A percentile compares a stretch with the other conserved stretches of the same genome.
Evolutionary conservation across 2,113 vertebrate genomes (phyloP).

Genomic region (Tenrec ecaudatus): DNA sequence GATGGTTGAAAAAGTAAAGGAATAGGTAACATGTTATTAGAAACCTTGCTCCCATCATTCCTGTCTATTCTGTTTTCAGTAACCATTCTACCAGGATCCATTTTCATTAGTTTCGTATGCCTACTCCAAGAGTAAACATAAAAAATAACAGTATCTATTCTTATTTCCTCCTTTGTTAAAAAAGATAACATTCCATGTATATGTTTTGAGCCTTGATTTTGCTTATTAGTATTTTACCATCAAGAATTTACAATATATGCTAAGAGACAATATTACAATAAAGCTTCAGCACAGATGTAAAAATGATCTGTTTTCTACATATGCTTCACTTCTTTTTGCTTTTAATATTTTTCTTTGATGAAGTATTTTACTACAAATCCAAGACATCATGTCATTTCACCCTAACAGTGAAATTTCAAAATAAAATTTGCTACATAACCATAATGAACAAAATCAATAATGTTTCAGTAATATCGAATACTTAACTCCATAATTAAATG

Average conservation of each 20-base stretch:
- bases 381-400: not conserved
- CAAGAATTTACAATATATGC: not conserved
- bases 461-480: not conserved
- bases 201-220: not conserved
- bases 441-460: not conserved
- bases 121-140: not conserved
- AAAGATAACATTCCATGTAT: not conserved
- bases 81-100: not conserved
- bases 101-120: not conserved
- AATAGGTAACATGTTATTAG: not conserved
- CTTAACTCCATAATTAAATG: not conserved
- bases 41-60: not conserved
- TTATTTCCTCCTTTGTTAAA: not conserved
- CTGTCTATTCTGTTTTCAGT: not conserved
- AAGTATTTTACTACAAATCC: not conserved
- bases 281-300: not conserved
- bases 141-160: not conserved
- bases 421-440: not conserved
- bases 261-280: not conserved
- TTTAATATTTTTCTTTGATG: not conserved
- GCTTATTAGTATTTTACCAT: constrained; percentile 4
- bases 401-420: not conserved
- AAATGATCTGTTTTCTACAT: not conserved
- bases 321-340: not conserved
- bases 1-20: not conserved